A percentile compares a stretch with the other conserved stretches of the same genome.
Evolutionary conservation across 2,113 vertebrate genomes (phyloP).

Genomic region (Percina caprodes): DNA sequence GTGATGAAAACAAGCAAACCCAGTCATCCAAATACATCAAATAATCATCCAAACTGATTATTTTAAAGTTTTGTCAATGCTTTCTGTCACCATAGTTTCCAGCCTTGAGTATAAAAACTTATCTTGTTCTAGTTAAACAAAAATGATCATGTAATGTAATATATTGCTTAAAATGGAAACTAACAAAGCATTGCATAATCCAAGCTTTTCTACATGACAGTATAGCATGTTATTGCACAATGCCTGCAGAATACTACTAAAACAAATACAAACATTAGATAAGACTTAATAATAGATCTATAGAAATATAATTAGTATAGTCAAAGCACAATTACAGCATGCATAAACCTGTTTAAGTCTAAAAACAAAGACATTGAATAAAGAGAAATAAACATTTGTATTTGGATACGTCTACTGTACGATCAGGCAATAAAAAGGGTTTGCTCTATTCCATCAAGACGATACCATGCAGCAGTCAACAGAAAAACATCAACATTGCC

Average conservation of each 20-base stretch:
- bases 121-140: not conserved
- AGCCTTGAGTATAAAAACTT: not conserved
- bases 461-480: slow-evolving; percentile 50
- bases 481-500: not conserved
- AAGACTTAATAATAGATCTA: not conserved
- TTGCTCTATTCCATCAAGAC: slow-evolving; percentile 70
- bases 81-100: slow-evolving; percentile 72
- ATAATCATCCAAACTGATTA: slow-evolving; percentile 70
- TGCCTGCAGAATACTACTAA: not conserved
- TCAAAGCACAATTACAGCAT: slow-evolving; percentile 1
- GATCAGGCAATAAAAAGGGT: slow-evolving; percentile 56
- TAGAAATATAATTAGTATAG: not conserved
- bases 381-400: slow-evolving; percentile 44
- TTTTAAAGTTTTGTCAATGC: slow-evolving; percentile 67
- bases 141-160: slow-evolving; percentile 6
- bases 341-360: not conserved
- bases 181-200: slow-evolving; percentile 65
- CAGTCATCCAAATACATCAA: slow-evolving; percentile 79
- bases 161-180: slow-evolving; percentile 50
- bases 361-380: slow-evolving; percentile 1
- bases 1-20: slow-evolving; percentile 75
- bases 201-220: slow-evolving; percentile 29
- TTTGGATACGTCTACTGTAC: slow-evolving; percentile 66
- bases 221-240: slow-evolving; percentile 14
- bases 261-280: slow-evolving; percentile 1